Conservation (phyloP, 2,888 invertebrate species). For the Cataglyphis rosenhaueri region DNA sequence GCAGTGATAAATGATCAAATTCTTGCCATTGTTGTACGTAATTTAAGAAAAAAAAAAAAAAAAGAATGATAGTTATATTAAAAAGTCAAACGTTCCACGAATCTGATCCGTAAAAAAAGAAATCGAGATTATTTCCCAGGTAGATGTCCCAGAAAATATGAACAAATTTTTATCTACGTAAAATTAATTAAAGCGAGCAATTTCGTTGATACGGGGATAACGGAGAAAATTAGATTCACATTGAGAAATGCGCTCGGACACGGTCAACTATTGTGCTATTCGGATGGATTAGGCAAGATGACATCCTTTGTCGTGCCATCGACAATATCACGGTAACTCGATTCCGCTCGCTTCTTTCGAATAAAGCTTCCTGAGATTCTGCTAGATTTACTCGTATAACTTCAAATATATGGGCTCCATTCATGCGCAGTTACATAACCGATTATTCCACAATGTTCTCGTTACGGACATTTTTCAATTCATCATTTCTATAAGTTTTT, state of each 20-base stretch:
- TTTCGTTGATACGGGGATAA: neutral
- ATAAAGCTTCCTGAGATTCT: slow-evolving; percentile 35
- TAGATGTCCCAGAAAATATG: neutral
- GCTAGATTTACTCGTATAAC: slow-evolving; percentile 42
- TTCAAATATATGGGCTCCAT: slow-evolving; percentile 24
- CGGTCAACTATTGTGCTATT: slow-evolving; percentile 28
- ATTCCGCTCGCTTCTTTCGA: slow-evolving; percentile 37
- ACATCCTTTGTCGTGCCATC: slow-evolving; percentile 49
- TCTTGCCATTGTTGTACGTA: neutral
- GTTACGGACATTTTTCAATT: neutral
- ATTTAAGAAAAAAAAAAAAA: neutral
- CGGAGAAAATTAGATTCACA: slow-evolving; percentile 14
- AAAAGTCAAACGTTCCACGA: neutral
- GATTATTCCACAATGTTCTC: neutral
- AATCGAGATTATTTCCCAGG: neutral
- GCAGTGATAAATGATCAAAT: slow-evolving; percentile 12
- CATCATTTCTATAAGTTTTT: neutral
- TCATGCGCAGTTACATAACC: neutral
- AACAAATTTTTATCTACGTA: neutral
- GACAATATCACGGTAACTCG: slow-evolving; percentile 45
- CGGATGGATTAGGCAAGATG: slow-evolving; percentile 33
- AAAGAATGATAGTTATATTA: neutral
- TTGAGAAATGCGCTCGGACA: slow-evolving; percentile 14
- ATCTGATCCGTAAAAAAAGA: neutral
- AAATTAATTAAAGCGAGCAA: slow-evolving; percentile 9